A percentile compares a stretch with the other conserved stretches of the same genome.
phyloP scores from a whole-genome alignment of 2,113 vertebrate species.

The Poecile atricapillus region DNA sequence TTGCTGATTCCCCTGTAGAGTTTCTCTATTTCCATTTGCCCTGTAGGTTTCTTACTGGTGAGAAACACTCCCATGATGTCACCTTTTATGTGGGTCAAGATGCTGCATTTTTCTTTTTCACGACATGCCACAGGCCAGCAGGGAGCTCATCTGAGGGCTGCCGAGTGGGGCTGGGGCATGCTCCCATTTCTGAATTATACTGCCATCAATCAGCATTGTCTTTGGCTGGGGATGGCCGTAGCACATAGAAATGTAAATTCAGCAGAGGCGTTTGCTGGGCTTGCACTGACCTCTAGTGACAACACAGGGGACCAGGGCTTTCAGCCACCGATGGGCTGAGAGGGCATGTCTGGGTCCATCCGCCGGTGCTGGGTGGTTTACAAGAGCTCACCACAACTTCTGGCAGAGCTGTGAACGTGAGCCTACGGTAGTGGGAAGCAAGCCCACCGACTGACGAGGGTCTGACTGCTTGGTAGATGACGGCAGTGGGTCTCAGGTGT shows the following conservation, averaged over 20 bases:
- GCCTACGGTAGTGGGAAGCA: neutral
- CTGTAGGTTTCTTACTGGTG: neutral
- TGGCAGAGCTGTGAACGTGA: neutral
- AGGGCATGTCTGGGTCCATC: neutral
- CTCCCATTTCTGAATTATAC: neutral
- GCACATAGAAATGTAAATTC: neutral
- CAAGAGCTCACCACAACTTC: neutral
- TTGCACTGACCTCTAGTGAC: conserved; percentile 77
- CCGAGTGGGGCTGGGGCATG: neutral
- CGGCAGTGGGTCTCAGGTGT: neutral
- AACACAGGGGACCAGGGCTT: neutral
- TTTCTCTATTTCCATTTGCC: neutral
- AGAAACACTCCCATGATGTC: neutral
- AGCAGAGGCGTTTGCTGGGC: conserved; percentile 4
- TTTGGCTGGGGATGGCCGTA: too few species aligned
- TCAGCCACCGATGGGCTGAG: neutral
- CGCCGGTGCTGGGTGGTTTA: accelerated
- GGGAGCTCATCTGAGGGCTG: neutral
- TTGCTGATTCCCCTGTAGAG: accelerated
- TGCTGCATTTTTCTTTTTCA: neutral
- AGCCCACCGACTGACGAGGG: neutral
- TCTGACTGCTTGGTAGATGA: neutral
- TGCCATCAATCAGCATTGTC: neutral
- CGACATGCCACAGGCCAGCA: neutral
- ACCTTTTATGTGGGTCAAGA: neutral